These are phyloP conservation scores for Sebastes dallii DNA, from an alignment of 2,797 vertebrate genomes.

Conservation along the genomic window DNA sequence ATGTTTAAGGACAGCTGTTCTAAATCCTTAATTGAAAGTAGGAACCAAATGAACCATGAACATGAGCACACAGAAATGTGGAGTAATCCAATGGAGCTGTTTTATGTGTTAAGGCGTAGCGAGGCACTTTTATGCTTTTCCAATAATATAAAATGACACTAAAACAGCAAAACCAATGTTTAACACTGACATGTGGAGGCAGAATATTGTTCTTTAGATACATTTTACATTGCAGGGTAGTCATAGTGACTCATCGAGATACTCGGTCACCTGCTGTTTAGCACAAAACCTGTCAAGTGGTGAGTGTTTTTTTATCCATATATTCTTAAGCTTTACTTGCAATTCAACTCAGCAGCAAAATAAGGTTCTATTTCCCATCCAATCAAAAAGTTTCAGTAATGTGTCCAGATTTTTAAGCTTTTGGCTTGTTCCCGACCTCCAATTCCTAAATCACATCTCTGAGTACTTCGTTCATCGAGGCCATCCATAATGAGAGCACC, in stretches of 20 bases:
- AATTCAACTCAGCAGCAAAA: constrained; percentile 30
- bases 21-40: constrained; percentile 79
- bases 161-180: constrained; percentile 75
- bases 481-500: not conserved
- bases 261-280: constrained; percentile 61
- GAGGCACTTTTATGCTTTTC: constrained; percentile 71
- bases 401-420: not conserved
- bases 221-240: constrained; percentile 69
- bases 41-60: constrained; percentile 74
- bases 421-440: not conserved
- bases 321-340: constrained; percentile 33
- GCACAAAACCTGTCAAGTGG: constrained; percentile 67
- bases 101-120: constrained; percentile 49
- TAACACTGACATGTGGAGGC: constrained; percentile 69
- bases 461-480: not conserved
- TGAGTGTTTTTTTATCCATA: constrained; percentile 39
- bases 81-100: constrained; percentile 71
- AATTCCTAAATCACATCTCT: not conserved
- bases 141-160: constrained; percentile 77
- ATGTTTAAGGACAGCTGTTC: constrained; percentile 77
- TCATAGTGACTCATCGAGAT: constrained; percentile 70
- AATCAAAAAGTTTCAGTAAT: constrained; percentile 7
- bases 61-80: constrained; percentile 46
- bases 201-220: constrained; percentile 70
- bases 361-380: not conserved